phyloP scores from a whole-genome alignment of 2,888 invertebrate genomes.

The Lamellibrachia columna region DNA sequence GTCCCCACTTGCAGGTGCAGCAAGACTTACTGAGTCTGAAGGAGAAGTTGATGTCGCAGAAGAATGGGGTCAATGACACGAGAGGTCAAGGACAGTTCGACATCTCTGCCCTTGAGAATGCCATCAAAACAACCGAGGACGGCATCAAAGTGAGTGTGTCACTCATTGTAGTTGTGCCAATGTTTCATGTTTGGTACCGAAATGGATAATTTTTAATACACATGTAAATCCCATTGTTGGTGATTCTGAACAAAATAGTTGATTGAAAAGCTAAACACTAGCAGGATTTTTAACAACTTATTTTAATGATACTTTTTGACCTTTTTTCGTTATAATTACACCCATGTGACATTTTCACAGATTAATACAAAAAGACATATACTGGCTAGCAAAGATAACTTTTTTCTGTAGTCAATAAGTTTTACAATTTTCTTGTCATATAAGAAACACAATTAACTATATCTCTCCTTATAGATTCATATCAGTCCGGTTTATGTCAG shows the following conservation, averaged over 20 bases:
- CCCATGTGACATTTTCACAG: too few species aligned
- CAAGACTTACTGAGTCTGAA: slow-evolving; percentile 59
- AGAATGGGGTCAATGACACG: slow-evolving; percentile 35
- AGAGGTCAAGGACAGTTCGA: slow-evolving; percentile 46
- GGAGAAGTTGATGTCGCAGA: slow-evolving; percentile 51
- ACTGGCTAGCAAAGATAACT: too few species aligned
- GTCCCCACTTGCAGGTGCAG: slow-evolving; percentile 53
- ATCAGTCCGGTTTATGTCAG: background rate
- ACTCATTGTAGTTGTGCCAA: too few species aligned
- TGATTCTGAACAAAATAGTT: background rate
- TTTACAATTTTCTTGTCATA: background rate
- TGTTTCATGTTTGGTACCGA: background rate
- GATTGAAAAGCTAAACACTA: too few species aligned
- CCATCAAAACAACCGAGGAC: slow-evolving; percentile 61
- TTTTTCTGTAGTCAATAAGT: background rate
- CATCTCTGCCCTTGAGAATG: slow-evolving; percentile 56
- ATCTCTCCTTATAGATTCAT: background rate
- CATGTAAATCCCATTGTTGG: too few species aligned
- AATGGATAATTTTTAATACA: background rate
- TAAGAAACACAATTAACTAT: too few species aligned
- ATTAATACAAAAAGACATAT: too few species aligned
- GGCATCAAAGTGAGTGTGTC: slow-evolving; percentile 46
- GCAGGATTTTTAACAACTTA: too few species aligned
- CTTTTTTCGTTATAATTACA: too few species aligned
- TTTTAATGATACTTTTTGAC: too few species aligned